phyloP scores from a whole-genome alignment of 2,113 vertebrate species.

The Cyanoderma ruficeps region DNA sequence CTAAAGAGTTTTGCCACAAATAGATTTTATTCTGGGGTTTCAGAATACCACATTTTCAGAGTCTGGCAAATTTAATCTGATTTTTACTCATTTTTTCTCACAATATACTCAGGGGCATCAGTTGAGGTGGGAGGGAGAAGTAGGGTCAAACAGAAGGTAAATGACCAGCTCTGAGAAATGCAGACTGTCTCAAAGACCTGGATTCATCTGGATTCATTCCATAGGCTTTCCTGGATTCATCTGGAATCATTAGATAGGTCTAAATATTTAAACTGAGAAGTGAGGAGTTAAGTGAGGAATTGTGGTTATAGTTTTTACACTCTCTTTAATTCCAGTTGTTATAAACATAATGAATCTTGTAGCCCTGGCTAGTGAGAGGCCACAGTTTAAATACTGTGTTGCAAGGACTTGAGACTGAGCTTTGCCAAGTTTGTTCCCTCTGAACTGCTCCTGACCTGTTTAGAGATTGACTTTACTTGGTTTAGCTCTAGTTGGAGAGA shows the following conservation, averaged over 20 bases:
- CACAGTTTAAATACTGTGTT: not conserved
- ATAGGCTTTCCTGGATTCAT: not conserved
- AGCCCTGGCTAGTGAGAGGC: not conserved
- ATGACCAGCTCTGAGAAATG: not conserved
- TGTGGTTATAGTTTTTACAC: not conserved
- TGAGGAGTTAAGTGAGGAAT: not conserved
- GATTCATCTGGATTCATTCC: not conserved
- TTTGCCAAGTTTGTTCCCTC: not conserved
- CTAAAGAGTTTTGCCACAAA: not conserved
- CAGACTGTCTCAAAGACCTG: not conserved
- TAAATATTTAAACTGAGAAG: not conserved
- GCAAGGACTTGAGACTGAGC: not conserved
- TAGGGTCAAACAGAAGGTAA: not conserved
- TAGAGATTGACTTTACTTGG: not conserved
- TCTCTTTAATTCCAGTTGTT: not conserved
- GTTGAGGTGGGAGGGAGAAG: not conserved
- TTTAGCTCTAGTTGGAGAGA: not conserved
- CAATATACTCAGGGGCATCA: rapidly evolving
- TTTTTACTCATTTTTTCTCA: not conserved
- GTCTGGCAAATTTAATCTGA: not conserved
- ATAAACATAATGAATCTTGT: not conserved
- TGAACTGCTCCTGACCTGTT: not conserved
- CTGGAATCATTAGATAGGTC: not conserved
- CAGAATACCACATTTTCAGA: not conserved
- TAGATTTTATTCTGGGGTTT: not conserved